Conservation (phyloP, 2,113 vertebrate species). For the Protobothrops mucrosquamatus region DNA sequence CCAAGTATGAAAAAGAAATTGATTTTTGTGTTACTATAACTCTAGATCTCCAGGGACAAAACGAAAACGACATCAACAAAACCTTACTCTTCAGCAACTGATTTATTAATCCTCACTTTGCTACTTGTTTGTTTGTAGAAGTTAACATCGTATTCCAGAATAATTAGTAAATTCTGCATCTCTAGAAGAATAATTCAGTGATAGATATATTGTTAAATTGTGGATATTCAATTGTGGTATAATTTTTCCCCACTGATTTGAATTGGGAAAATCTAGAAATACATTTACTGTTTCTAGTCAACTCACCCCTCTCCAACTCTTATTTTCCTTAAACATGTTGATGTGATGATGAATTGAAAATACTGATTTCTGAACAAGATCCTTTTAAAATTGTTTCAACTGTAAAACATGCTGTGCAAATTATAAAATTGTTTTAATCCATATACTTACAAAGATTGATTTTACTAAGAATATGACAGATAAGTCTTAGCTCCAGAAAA, state of each 20-base stretch:
- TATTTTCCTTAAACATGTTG: not conserved
- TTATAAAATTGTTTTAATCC: not conserved
- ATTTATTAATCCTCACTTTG: not conserved
- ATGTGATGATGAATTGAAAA: not conserved
- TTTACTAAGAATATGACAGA: not conserved
- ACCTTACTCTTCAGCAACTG: not conserved
- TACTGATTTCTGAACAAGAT: not conserved
- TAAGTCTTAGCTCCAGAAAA: not conserved
- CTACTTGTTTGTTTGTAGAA: not conserved
- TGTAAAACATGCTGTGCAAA: not conserved
- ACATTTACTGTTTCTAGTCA: not conserved
- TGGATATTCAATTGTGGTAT: not conserved
- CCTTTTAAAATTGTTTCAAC: not conserved
- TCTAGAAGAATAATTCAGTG: conserved; percentile 1
- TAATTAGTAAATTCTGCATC: not conserved
- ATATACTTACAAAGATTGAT: not conserved
- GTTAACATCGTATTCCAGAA: not conserved
- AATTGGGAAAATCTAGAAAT: not conserved
- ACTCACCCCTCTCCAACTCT: not conserved
- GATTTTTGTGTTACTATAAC: not conserved
- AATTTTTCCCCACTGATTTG: not conserved
- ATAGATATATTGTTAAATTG: not conserved
- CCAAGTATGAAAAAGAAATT: conserved; percentile 10
- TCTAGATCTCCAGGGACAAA: not conserved
- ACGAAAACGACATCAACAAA: not conserved